Base-by-base conservation (phyloP, 2,888 invertebrate genomes). In the Tetanocera ferruginea region DNA sequence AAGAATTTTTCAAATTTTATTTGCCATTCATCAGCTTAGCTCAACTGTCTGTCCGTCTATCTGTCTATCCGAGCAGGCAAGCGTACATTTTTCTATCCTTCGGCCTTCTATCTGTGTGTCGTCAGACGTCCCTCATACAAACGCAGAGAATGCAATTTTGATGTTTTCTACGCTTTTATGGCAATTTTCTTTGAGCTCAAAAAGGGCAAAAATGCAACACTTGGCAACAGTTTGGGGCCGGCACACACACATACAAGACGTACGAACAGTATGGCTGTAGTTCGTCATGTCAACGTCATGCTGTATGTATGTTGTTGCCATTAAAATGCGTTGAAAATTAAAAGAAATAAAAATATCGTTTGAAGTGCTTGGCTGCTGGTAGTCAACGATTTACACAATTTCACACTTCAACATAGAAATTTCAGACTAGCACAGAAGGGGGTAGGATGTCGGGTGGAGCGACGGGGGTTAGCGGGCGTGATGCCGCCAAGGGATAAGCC, bases 241-340 rank as follows among this genome's bases (percentile, higher is more conserved):
- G 55, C 31, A 70, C 43, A 69, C 60, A 74, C 77, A 72, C 34
- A 60, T 37, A 67, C 64, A 67, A n/a, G 49, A 28, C 25, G 62
- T 69, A 73, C 70, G 57, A 70, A 31, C 34, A 55, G 76, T 31
- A 28, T 60, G 73, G 34, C 66, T 82, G 85, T 83, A 84, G 85
- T 84, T 85, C 85, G 84, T 85, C 86, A 85, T 84, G 85, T 85
- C 85, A 85, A 85, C 85, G 85, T 85, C 85, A 85, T 74, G 69
- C 76, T 74, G 67, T 64, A 70, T 74, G 67, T 64, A 70, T 72
- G 37, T 57, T 57, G 69, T 67, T 73, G 77, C 79, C 82, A 81
- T 79, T 81, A 78, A 81, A 80, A 80, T 74, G 79, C 74, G 67
- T 80, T 71, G 77, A 76, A 57, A 80, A 76, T 78, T 76, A 6